Conservation (phyloP, 2,113 vertebrate genomes). For the Xiphophorus couchianus region DNA sequence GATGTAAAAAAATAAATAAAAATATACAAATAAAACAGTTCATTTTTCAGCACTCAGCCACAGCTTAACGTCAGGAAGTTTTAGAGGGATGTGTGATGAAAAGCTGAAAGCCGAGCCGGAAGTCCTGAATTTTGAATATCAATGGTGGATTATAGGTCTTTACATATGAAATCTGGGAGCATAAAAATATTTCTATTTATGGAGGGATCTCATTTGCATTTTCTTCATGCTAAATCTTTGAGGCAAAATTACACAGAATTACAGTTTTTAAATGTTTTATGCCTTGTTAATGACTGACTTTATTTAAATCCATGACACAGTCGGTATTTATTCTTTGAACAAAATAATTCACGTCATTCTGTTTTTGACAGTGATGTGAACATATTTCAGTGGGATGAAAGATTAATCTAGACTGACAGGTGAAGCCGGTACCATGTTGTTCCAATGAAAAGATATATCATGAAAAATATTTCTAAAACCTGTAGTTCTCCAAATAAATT, state of each 20-base stretch:
- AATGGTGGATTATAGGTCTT: slow-evolving; percentile 41
- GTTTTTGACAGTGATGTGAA: neutral
- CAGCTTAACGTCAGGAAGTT: slow-evolving; percentile 28
- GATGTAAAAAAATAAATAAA: slow-evolving; percentile 19
- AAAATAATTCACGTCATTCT: neutral
- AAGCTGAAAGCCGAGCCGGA: slow-evolving; percentile 23
- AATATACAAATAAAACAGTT: too few species aligned
- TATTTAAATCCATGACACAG: neutral
- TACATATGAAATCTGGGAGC: slow-evolving; percentile 28
- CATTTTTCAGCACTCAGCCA: neutral
- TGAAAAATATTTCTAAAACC: too few species aligned
- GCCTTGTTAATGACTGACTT: slow-evolving; percentile 1
- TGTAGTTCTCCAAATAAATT: too few species aligned
- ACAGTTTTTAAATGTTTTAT: slow-evolving; percentile 10
- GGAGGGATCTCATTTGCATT: slow-evolving; percentile 51
- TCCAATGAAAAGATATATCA: too few species aligned
- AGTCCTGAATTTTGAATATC: slow-evolving; percentile 50
- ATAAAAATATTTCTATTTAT: slow-evolving; percentile 48
- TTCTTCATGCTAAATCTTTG: slow-evolving; percentile 38
- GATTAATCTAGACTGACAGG: too few species aligned
- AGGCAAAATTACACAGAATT: slow-evolving; percentile 39
- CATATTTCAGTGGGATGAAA: neutral
- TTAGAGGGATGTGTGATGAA: slow-evolving; percentile 25
- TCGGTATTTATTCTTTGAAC: neutral
- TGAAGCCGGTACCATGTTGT: too few species aligned